Evolutionary conservation across 2,113 vertebrate genomes (phyloP).

Genomic region (Hystrix brachyura): DNA sequence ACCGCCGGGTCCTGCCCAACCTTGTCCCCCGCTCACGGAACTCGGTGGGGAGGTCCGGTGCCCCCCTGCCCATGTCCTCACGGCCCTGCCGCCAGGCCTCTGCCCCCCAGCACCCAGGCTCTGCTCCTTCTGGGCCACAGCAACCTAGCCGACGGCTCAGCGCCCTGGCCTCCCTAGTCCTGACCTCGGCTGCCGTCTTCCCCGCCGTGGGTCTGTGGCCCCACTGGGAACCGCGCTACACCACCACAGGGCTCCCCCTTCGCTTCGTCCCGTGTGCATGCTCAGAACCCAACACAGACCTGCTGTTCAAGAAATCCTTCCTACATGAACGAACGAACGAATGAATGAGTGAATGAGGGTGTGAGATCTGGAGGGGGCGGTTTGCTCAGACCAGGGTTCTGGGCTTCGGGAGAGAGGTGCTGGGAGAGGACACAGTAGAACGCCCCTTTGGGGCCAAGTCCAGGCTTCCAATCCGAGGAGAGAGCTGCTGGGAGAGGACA

Average conservation of each 20-base stretch:
- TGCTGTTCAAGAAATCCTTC: neutral
- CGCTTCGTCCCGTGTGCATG: rapidly evolving
- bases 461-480: neutral
- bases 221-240: neutral
- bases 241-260: neutral
- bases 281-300: rapidly evolving
- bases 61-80: rapidly evolving
- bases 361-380: too few species aligned
- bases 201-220: neutral
- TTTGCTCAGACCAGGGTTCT: neutral
- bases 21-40: neutral
- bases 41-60: rapidly evolving
- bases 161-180: neutral
- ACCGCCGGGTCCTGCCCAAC: rapidly evolving
- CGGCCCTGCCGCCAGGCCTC: neutral
- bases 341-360: neutral
- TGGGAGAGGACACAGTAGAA: neutral
- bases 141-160: neutral
- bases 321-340: neutral
- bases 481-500: neutral
- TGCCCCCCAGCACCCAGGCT: rapidly evolving
- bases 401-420: neutral
- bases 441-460: neutral
- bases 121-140: neutral
- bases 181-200: neutral